A percentile compares a stretch with the other conserved stretches of the same genome.
phyloP scores from a whole-genome alignment of 2,888 invertebrate species.

The Glyphotaelius pellucidus region DNA sequence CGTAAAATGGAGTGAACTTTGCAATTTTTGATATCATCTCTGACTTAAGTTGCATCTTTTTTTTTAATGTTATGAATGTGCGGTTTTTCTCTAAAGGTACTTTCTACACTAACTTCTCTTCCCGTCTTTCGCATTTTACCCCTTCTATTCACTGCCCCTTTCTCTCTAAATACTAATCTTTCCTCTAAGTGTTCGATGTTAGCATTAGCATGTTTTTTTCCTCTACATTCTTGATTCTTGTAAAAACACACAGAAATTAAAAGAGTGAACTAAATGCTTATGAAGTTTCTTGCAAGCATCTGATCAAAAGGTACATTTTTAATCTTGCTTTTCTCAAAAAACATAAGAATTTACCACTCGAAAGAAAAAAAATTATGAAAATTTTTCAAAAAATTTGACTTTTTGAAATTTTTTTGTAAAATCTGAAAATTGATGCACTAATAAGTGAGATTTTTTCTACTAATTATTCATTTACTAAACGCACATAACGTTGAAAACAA shows the following conservation, averaged over 20 bases:
- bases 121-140: neutral
- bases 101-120: slow-evolving; percentile 8
- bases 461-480: neutral
- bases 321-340: neutral
- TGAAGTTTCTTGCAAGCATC: neutral
- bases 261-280: neutral
- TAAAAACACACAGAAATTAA: neutral
- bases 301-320: neutral
- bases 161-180: slow-evolving; percentile 13
- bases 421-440: neutral
- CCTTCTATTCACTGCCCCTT: slow-evolving; percentile 29
- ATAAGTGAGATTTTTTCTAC: neutral
- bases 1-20: neutral
- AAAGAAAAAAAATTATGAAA: neutral
- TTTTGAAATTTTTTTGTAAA: neutral
- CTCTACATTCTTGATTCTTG: neutral
- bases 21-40: neutral
- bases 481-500: neutral
- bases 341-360: neutral
- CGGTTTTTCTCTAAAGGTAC: slow-evolving; percentile 26
- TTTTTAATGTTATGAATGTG: neutral
- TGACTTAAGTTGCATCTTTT: neutral
- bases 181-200: slow-evolving; percentile 56
- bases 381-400: neutral
- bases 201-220: slow-evolving; percentile 52